Conservation (phyloP, 2,888 invertebrate species). For the Lasioglossum oenotherae region DNA sequence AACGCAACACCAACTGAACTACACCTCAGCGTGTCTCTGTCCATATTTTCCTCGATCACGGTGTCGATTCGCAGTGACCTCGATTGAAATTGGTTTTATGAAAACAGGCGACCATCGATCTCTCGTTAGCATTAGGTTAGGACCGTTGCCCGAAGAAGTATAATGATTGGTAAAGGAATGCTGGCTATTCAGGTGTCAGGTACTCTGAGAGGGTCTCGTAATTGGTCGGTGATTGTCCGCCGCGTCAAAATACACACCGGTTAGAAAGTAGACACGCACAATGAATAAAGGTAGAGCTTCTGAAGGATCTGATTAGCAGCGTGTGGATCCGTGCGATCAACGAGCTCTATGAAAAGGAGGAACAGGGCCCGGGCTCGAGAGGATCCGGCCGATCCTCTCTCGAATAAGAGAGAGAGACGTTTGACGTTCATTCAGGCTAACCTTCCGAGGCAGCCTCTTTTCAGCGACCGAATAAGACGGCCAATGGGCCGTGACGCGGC, state of each 20-base stretch:
- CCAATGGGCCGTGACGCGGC: conserved; percentile 75
- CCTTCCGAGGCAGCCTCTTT: conserved; percentile 74
- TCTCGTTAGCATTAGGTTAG: conserved; percentile 70
- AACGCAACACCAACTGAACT: neutral
- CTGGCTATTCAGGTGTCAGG: conserved; percentile 67
- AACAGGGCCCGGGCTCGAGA: neutral
- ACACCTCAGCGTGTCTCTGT: neutral
- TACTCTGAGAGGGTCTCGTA: conserved; percentile 63
- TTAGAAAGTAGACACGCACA: conserved; percentile 25
- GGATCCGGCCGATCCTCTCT: conserved; percentile 51
- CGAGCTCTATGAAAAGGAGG: conserved; percentile 32
- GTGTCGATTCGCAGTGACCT: neutral
- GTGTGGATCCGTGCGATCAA: conserved; percentile 59
- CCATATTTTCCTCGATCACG: neutral
- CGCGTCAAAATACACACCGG: conserved; percentile 71
- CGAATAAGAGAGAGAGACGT: conserved; percentile 65
- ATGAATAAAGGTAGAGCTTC: conserved; percentile 41
- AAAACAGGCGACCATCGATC: conserved; percentile 67
- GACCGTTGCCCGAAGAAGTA: conserved; percentile 47
- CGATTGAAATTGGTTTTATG: conserved; percentile 24
- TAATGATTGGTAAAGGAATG: conserved; percentile 71
- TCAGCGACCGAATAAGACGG: conserved; percentile 71
- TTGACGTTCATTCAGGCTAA: conserved; percentile 78
- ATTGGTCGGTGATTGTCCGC: conserved; percentile 75
- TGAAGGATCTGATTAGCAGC: conserved; percentile 73